phyloP scores from a whole-genome alignment of 2,888 invertebrate genomes.

The Epinotia ramella region DNA sequence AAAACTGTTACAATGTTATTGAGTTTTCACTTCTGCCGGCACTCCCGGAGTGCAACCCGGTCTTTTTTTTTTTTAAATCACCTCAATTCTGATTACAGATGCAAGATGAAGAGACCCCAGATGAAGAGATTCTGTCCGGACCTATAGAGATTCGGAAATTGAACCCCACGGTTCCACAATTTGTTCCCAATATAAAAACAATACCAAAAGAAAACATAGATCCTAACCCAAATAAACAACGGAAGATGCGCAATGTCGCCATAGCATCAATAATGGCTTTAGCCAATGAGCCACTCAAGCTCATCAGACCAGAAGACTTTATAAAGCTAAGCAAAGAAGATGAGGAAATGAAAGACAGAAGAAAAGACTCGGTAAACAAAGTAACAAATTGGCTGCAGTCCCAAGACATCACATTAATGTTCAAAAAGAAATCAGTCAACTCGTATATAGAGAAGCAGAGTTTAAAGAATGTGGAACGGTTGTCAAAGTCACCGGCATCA shows the following conservation, averaged over 20 bases:
- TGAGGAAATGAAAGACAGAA: neutral
- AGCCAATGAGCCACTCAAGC: constrained; percentile 4
- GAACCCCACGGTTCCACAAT: neutral
- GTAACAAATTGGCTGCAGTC: constrained; percentile 38
- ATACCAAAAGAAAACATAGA: constrained; percentile 45
- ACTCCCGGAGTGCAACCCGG: too few relatives aligned
- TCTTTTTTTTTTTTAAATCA: neutral
- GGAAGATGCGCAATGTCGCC: constrained; percentile 30
- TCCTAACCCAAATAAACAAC: constrained; percentile 44
- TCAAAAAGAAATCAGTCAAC: constrained; percentile 24
- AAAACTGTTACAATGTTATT: too few relatives aligned
- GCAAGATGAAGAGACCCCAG: constrained; percentile 47
- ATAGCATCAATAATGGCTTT: constrained; percentile 30
- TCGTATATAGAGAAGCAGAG: neutral
- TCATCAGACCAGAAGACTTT: constrained; percentile 29
- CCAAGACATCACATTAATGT: constrained; percentile 22
- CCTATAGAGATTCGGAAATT: constrained; percentile 47
- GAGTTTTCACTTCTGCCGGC: too few relatives aligned
- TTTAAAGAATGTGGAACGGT: neutral
- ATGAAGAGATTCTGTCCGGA: constrained; percentile 19
- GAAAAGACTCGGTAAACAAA: constrained; percentile 31
- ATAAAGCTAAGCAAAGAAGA: constrained; percentile 19
- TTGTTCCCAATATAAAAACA: neutral
- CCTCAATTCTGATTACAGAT: constrained; percentile 56
- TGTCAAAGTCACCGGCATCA: constrained; percentile 2